phyloP scores from a whole-genome alignment of 2,888 invertebrate genomes.

The Nectonema munidae region DNA sequence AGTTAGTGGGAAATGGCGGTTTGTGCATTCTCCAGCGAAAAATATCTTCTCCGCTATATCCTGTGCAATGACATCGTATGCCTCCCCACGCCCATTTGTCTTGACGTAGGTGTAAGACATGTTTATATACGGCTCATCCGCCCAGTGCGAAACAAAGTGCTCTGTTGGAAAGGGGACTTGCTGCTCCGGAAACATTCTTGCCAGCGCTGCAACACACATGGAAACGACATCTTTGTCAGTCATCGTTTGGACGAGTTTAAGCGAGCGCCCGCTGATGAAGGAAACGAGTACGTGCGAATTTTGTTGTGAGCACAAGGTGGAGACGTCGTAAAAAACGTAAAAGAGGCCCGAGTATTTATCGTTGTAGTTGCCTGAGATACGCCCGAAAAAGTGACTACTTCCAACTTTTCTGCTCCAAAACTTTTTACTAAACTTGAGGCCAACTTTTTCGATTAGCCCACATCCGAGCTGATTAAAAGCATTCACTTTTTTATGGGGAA shows the following conservation, averaged over 20 bases:
- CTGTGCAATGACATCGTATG: constrained; percentile 24
- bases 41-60: constrained; percentile 23
- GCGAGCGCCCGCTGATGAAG: constrained; percentile 22
- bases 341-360: constrained; percentile 22
- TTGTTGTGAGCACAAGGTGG: constrained; percentile 16
- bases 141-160: constrained; percentile 25
- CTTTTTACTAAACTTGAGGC: constrained; percentile 21
- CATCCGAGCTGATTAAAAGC: constrained; percentile 24
- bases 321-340: constrained; percentile 26
- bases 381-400: constrained; percentile 23
- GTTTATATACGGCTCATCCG: constrained; percentile 21
- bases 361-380: constrained; percentile 20
- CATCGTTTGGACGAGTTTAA: constrained; percentile 15
- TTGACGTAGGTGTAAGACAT: constrained; percentile 26
- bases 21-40: constrained; percentile 28
- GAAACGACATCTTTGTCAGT: constrained; percentile 23
- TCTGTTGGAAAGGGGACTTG: constrained; percentile 22
- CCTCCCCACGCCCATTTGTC: constrained; percentile 22
- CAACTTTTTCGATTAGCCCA: constrained; percentile 26
- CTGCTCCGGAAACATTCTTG: constrained; percentile 24
- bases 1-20: constrained; percentile 25
- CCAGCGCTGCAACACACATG: constrained; percentile 22
- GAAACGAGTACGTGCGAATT: constrained; percentile 22
- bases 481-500: constrained; percentile 23
- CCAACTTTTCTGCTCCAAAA: constrained; percentile 24